Evolutionary conservation across 2,113 vertebrate genomes (phyloP), one percentile per base, ranked within the genome.

Genomic region (Hippocampus guttulatus): DNA sequence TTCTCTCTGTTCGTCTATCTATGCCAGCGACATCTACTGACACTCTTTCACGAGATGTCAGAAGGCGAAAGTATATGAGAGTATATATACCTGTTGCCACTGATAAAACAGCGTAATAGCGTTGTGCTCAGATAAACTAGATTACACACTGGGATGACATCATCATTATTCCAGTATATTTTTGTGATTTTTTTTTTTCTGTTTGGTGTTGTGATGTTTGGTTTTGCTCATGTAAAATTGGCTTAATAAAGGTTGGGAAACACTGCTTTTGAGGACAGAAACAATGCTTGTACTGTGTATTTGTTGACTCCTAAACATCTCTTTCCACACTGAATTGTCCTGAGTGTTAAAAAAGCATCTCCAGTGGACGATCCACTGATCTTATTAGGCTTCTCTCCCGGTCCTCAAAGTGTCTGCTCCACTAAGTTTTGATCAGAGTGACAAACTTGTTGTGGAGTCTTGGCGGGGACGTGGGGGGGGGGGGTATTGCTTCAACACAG

Each of bases 401-500:
- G 58, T 61, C 58, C 58, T 33, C 58, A 33, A 61, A 61, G 58
- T 11, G 27, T 30, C 68, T 57, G 57, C 70, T 51, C 47, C 47
- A 51, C 15, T 51, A 18, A 51, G 47, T 51, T 51, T 51, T 8
- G 47, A 51, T 51, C 47, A 51, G 78, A 82, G 80, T 75, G 79
- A 68, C 60, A 67, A 51, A 74, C 81, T 79, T 74, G 45, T 75
- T 68, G 73, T 63, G 23, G 65, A 69, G 73, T 73, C 66, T 78
- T 73, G 77, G 72, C 75, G 69, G 60, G 73, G 69, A 69, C 55
- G 38, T n/a, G 66, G 70, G 72, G 71, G 70, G 71, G 41, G 1
- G 41, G 21, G 1, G 77, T 90, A 90, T 91, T 91, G 90, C 88
- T 91, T 89, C 81, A 78, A 77, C 75, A 79, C 75, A 77, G 82